These are phyloP conservation scores for Mus caroli DNA, from an alignment of 2,797 vertebrate species.

Conservation along the genomic window DNA sequence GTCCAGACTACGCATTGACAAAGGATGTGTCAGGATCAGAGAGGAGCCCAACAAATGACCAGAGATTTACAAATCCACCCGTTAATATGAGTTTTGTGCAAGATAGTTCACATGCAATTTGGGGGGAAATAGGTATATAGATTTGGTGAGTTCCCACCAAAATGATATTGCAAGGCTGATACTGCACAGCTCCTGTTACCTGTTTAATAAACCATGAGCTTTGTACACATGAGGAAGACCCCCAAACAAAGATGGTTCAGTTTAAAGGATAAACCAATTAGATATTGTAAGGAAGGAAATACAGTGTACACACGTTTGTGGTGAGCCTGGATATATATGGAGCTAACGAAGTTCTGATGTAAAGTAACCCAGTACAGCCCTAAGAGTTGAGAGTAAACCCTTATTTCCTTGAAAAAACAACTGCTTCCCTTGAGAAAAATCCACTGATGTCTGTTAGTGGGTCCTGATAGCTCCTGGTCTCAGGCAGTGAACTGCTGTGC, in stretches of 20 bases:
- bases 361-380: not conserved
- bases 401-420: not conserved
- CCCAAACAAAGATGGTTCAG: not conserved
- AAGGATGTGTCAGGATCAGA: not conserved
- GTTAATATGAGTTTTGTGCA: not conserved
- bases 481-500: not conserved
- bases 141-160: not conserved
- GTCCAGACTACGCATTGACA: not conserved
- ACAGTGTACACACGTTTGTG: not conserved
- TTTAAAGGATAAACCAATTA: conserved; percentile 50
- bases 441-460: not conserved
- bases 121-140: not conserved
- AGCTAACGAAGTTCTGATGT: not conserved
- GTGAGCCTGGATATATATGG: not conserved
- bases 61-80: not conserved
- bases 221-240: not conserved
- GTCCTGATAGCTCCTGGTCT: not conserved
- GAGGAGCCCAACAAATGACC: not conserved
- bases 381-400: not conserved
- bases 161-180: not conserved
- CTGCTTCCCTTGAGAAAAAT: conserved; percentile 15
- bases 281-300: not conserved
- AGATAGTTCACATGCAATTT: not conserved
- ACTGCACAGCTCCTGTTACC: not conserved
- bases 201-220: not conserved